Evolutionary conservation across 2,888 invertebrate genomes (phyloP), one percentile per base, ranked within the genome.

Genomic region (Pristionchus maxplancki): DNA sequence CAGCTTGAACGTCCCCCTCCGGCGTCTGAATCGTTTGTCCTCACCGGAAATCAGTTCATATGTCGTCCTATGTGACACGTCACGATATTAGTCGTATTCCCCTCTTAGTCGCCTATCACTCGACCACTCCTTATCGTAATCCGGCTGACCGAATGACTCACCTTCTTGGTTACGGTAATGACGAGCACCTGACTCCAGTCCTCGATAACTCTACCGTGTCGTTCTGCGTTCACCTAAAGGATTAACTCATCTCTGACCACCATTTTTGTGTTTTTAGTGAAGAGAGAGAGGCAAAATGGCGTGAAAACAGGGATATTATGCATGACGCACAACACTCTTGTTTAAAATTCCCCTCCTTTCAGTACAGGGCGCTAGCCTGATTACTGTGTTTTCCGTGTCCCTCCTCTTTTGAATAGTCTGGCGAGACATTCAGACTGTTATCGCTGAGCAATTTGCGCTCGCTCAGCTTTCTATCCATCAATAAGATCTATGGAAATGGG

Each of bases 141-240:
- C 78, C 1, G 24, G n/a, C 24, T 78, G 78, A 40, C 34, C 40
- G 78, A 24, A n/a, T 13, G 34, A 17, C 31, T 83, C 37, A 90
- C 90, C 89, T 91, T 90, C 88, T 90, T 91, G 17, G 87, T 88
- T 44, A 92, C 90, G 6, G 89, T 90, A 37, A 93, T 91, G n/a
- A 93, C 87, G 20, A 93, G 86, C 86, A 91, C 92, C 53, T 91
- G 91, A 31, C 93, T 91, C 91, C 93, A 92, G 58, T 93, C 91
- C 78, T 93, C 93, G 31, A 93, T 89, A 13, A 92, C 89, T 62
- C 90, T 89, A 31, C 91, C 90, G 64, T 89, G 90, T 48, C 91
- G 85, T 85, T 92, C 92, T 34, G 90, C 91, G 91, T 93, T 92
- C 71, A 93, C 91, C 92, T 93, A 87, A 2, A 1, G 37, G 71